These are phyloP conservation scores for Rhamnusium bicolor DNA, from an alignment of 2,888 invertebrate genomes.

Conservation along the genomic window DNA sequence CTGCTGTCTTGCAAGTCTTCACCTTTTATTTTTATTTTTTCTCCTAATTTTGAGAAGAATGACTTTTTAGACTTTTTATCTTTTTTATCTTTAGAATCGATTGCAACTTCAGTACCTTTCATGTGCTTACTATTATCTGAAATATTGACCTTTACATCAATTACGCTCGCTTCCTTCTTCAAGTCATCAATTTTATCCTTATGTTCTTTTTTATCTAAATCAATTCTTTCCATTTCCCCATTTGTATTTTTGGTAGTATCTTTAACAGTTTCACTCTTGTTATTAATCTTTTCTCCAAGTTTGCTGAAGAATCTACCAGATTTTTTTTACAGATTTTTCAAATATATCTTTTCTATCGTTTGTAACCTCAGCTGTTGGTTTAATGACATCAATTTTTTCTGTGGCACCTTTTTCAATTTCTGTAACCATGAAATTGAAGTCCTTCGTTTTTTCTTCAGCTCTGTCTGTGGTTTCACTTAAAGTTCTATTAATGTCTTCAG, in stretches of 20 bases:
- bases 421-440: background rate
- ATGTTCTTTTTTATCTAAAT: background rate
- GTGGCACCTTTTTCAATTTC: slow-evolving; percentile 18
- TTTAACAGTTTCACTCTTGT: slow-evolving; percentile 40
- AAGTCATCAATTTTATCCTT: background rate
- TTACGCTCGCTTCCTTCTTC: background rate
- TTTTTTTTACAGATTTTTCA: slow-evolving; percentile 42
- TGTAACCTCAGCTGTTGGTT: background rate
- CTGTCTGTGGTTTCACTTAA: background rate
- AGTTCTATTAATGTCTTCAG: slow-evolving; percentile 24
- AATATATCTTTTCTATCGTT: slow-evolving; percentile 24
- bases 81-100: slow-evolving; percentile 36
- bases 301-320: slow-evolving; percentile 50
- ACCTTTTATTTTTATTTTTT: slow-evolving; percentile 39
- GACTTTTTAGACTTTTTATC: slow-evolving; percentile 32
- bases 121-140: background rate
- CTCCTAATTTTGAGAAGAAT: slow-evolving; percentile 41
- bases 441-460: background rate
- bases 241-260: background rate
- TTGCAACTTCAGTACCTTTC: slow-evolving; percentile 17
- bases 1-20: slow-evolving; percentile 14
- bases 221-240: background rate
- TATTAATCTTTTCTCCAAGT: slow-evolving; percentile 45
- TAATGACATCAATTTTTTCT: background rate
- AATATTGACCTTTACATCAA: background rate